A percentile compares a stretch with the other conserved stretches of the same genome.
phyloP scores from a whole-genome alignment of 2,113 vertebrate species.

The Illadopsis cleaveri region DNA sequence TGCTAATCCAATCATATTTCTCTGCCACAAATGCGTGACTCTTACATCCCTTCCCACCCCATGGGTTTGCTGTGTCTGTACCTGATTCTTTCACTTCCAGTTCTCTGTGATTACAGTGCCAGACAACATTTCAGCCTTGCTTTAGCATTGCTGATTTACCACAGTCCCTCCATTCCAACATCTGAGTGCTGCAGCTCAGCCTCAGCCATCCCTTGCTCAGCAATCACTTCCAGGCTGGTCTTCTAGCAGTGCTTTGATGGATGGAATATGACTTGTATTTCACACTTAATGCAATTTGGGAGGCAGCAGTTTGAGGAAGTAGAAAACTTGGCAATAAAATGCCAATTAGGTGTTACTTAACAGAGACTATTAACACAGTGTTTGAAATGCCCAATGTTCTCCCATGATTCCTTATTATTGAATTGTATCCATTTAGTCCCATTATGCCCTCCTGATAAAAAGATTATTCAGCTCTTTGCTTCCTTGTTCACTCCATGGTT shows the following conservation, averaged over 20 bases:
- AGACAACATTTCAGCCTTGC: background rate
- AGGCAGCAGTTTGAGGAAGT: background rate
- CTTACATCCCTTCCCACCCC: background rate
- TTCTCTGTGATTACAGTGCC: background rate
- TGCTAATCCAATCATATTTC: background rate
- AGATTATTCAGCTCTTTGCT: background rate
- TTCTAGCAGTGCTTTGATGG: background rate
- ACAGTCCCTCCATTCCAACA: fast-evolving
- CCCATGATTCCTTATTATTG: background rate
- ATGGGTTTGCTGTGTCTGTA: background rate
- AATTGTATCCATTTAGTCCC: background rate
- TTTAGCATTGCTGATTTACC: background rate
- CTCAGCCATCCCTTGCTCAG: background rate
- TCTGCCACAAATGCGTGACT: background rate
- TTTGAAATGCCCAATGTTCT: background rate
- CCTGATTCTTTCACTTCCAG: background rate
- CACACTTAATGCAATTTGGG: conserved; percentile 11
- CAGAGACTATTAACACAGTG: background rate
- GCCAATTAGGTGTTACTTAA: conserved; percentile 28
- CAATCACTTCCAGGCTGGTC: background rate
- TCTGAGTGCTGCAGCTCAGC: background rate
- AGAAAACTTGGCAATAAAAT: conserved; percentile 31
- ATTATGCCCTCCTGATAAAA: background rate
- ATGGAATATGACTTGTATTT: background rate
- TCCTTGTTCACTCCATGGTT: background rate